A percentile compares a stretch with the other conserved stretches of the same genome.
Conservation (phyloP, 1,140 invertebrate species). For the Mycetomoellerius zeteki region DNA sequence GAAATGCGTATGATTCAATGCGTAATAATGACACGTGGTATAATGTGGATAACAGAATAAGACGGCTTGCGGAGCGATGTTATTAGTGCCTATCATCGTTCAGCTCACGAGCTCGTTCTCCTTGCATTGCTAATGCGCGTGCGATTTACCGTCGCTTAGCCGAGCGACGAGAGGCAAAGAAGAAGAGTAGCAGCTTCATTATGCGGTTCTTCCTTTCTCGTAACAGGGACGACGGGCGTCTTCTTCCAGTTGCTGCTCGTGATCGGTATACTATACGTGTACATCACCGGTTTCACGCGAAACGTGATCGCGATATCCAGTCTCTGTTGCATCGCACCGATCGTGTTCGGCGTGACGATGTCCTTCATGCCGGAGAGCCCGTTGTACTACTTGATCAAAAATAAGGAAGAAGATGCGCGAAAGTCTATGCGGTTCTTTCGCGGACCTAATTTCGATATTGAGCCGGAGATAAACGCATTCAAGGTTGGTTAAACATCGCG, state of each 20-base stretch:
- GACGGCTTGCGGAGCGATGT: constrained; percentile 1
- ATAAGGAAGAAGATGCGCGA: constrained; percentile 83
- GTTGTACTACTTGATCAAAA: constrained; percentile 75
- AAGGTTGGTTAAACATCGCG: constrained; percentile 74
- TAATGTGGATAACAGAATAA: constrained; percentile 37
- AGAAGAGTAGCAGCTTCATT: constrained; percentile 45
- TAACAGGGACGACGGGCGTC: constrained; percentile 84
- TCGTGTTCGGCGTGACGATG: constrained; percentile 83
- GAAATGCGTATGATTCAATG: neutral
- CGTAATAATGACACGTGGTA: constrained; percentile 7
- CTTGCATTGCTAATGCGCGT: constrained; percentile 36
- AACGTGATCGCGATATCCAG: constrained; percentile 68
- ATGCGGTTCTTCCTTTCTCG: constrained; percentile 44
- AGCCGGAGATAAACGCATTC: constrained; percentile 81
- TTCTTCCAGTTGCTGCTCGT: constrained; percentile 87
- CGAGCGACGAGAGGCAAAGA: constrained; percentile 31
- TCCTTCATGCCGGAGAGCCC: constrained; percentile 86
- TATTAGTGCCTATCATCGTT: constrained; percentile 40
- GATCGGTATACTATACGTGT: constrained; percentile 86
- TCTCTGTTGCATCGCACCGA: constrained; percentile 72
- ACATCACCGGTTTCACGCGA: constrained; percentile 82
- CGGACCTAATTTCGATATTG: constrained; percentile 86
- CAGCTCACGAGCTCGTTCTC: constrained; percentile 25
- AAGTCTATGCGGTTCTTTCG: constrained; percentile 86
- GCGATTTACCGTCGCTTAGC: constrained; percentile 27